These are phyloP conservation scores for Mimas tiliae DNA, from an alignment of 2,888 invertebrate species.

Conservation along the genomic window DNA sequence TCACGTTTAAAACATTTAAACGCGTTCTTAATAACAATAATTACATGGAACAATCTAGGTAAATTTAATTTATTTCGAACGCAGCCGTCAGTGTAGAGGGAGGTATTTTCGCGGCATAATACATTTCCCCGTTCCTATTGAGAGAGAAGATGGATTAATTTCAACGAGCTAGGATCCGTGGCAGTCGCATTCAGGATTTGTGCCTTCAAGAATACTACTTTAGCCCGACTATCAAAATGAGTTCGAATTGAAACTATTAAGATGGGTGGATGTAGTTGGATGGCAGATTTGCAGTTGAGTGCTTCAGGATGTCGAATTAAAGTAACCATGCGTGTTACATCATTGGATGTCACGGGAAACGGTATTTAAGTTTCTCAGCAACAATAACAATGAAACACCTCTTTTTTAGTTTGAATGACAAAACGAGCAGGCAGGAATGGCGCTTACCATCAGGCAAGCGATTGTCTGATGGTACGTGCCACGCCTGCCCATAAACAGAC, in stretches of 20 bases:
- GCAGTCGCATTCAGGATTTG: slow-evolving; percentile 67
- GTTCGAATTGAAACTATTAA: slow-evolving; percentile 75
- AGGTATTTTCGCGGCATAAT: slow-evolving; percentile 51
- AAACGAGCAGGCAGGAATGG: no score
- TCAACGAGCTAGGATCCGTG: slow-evolving; percentile 71
- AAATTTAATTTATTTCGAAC: slow-evolving; percentile 30
- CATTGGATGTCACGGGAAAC: background rate
- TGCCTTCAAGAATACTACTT: slow-evolving; percentile 72
- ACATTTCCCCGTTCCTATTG: slow-evolving; percentile 59
- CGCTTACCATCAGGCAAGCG: no score
- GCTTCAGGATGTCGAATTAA: background rate
- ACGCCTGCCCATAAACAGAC: no score
- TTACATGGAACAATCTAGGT: slow-evolving; percentile 24
- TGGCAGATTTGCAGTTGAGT: slow-evolving; percentile 65
- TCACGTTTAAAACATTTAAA: slow-evolving; percentile 19
- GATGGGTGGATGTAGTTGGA: slow-evolving; percentile 68
- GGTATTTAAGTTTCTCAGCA: background rate
- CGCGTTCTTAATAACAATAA: slow-evolving; percentile 23
- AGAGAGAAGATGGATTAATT: slow-evolving; percentile 78
- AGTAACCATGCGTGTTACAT: slow-evolving; percentile 9
- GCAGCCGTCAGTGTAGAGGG: slow-evolving; percentile 25
- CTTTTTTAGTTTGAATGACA: no score
- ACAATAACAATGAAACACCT: background rate
- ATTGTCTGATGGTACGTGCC: no score
- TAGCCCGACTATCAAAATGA: slow-evolving; percentile 63